A percentile compares a stretch with the other conserved stretches of the same genome.
phyloP scores from a whole-genome alignment of 2,888 invertebrate species.

The Piscicola geometra region DNA sequence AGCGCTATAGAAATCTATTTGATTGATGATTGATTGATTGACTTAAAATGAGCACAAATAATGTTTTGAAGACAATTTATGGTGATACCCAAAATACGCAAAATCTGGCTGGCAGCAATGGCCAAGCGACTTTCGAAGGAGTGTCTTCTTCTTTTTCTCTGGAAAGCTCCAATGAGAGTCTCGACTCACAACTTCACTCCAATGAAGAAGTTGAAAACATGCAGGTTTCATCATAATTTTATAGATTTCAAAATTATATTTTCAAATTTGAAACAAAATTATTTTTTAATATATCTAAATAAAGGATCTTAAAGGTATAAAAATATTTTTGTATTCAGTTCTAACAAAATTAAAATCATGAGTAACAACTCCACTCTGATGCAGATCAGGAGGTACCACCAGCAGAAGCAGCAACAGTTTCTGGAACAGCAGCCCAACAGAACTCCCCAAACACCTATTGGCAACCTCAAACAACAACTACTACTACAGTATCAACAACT shows the following conservation, averaged over 20 bases:
- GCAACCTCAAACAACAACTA: not conserved
- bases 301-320: no score
- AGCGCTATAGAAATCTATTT: no score
- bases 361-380: no score
- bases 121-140: not conserved
- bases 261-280: no score
- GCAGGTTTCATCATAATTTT: no score
- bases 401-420: slow-evolving; percentile 25
- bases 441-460: not conserved
- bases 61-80: not conserved
- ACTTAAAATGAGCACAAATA: not conserved
- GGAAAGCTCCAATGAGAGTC: not conserved
- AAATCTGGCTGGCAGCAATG: not conserved
- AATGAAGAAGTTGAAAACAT: slow-evolving; percentile 8
- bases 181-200: not conserved
- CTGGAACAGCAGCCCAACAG: not conserved
- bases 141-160: slow-evolving; percentile 2
- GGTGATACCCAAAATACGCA: not conserved
- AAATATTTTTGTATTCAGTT: no score
- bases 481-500: slow-evolving; percentile 12
- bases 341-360: no score
- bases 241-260: no score
- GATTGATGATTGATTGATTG: not conserved
- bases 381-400: slow-evolving; percentile 2
- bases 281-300: no score